These are phyloP conservation scores for Dendropsophus ebraccatus DNA, from an alignment of 2,113 vertebrate species.

Conservation along the genomic window DNA sequence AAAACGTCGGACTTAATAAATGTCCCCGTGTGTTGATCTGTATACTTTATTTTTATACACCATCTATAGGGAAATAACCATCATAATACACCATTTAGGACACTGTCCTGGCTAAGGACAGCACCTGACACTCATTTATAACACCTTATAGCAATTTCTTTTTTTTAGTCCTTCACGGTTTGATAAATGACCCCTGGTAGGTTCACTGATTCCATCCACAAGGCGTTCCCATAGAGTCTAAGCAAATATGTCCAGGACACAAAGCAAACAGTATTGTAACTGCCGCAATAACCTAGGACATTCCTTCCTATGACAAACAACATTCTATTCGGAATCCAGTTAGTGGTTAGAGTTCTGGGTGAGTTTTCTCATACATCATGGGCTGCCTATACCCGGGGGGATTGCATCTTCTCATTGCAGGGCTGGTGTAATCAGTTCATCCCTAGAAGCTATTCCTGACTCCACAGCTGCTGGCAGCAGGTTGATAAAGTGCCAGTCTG, in stretches of 20 bases:
- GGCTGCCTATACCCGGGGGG: background rate
- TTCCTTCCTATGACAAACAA: background rate
- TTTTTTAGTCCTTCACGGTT: background rate
- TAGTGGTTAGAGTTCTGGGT: background rate
- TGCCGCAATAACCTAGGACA: background rate
- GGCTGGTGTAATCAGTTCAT: background rate
- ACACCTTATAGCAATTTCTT: no score
- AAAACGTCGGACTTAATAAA: no score
- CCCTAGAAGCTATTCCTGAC: background rate
- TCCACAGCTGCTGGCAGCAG: background rate
- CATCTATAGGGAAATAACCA: no score
- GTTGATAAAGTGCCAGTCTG: background rate
- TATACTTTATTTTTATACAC: no score
- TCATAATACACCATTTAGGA: no score
- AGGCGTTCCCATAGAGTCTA: background rate
- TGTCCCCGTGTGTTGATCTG: no score
- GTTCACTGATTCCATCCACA: background rate
- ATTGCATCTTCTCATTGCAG: background rate
- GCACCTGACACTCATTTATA: no score
- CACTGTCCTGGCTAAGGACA: no score
- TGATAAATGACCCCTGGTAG: background rate
- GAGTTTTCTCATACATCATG: background rate
- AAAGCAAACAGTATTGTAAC: background rate
- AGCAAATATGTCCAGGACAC: background rate
- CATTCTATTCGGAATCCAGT: background rate